Base-by-base conservation (phyloP, 2,113 vertebrate species). In the Myotis yumanensis region DNA sequence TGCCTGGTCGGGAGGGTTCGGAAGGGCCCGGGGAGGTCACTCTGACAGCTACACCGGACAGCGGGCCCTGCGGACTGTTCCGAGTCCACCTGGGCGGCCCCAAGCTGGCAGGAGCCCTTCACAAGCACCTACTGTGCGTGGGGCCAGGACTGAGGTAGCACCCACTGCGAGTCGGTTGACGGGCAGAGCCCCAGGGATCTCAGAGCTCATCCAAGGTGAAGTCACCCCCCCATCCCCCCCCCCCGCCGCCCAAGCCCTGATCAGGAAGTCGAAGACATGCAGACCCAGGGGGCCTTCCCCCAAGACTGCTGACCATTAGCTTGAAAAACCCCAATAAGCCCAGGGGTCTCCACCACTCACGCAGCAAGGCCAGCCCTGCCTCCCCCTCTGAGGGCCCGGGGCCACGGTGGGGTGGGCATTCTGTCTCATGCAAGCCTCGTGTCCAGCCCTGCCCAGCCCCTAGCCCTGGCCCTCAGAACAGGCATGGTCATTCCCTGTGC, bases 11-110 rank as follows among this genome's bases (percentile, higher is more conserved):
- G 73, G 12, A 8, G 66, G 35, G 54, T 5, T 9, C 4, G 35
- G 5, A 23, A 12, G 3, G 4, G 4, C 6, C 20, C 11, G 12
- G 10, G 12, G 35, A 18, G n/a, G 1, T 3, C 17, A 9, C 14
- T 0, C 14, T 3, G 7, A 54, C 62, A 10, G 28, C 11, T 23
- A n/a, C n/a, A 10, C 40, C 32, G 8, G 28, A 46, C 1, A 14
- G 11, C 9, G 0, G 22, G 30, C 22, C 16, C 20, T 17, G 37
- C 14, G 1, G 8, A 2, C 75, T 1, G 22, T 4, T 16, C 1
- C 1, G n/a, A 2, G 22, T 20, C 66, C 59, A 1, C 20, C 57
- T 11, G 8, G 16, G 30, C 11, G 5, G 43, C 30, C 1, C 37
- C 85, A 23, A 0, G 11, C 11, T 0, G 5, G 8, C 4, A 30